Base-by-base conservation (phyloP, 1,140 invertebrate genomes). In the Oncopeltus fasciatus region DNA sequence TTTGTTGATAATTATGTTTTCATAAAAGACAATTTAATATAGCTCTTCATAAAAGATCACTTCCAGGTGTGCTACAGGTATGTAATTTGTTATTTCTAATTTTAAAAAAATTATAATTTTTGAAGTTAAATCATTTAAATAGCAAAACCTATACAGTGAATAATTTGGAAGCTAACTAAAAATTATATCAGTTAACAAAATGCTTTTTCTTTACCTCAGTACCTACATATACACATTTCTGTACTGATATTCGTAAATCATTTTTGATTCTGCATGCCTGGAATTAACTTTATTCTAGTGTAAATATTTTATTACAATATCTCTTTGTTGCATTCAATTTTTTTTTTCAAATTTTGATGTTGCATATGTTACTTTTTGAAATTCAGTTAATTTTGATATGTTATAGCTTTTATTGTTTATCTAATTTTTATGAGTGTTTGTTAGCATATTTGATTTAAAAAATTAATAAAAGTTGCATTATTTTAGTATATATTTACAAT, bases 11-110 rank as follows among this genome's bases (percentile, higher is more conserved):
- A 53, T 26, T 24, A 21, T 53, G 18, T 53, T 53, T 53, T 53
- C 24, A 53, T 53, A 53, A 24, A 53, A 53, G 49, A 24, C 18
- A 53, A 53, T 24, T 53, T 11, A 53, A 53, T 53, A 5, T 53
- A 53, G 49, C 49, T 53, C 49, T 53, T 53, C 49, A 24, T 53
- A 24, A 53, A 4, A 24, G 49, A 61, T n/a, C 26, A 49, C 59
- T 62, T 62, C 53, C 61, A 62, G 61, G 51, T 51, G 29, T 62
- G 53, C 61, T 62, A 62, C 61, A 62, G 61, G 61, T 62, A 62
- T 43, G 61, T 62, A 62, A 61, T 31, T 24, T 53, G 24, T 53
- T 53, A 53, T 53, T 53, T 24, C 20, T 53, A 18, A 53, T 53
- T 53, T 38, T 8, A 14, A 53, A 18, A 53, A 53, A n/a, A n/a